Evolutionary conservation across 1,140 invertebrate species (phyloP).

Genomic region (Drosophila murphyi): DNA sequence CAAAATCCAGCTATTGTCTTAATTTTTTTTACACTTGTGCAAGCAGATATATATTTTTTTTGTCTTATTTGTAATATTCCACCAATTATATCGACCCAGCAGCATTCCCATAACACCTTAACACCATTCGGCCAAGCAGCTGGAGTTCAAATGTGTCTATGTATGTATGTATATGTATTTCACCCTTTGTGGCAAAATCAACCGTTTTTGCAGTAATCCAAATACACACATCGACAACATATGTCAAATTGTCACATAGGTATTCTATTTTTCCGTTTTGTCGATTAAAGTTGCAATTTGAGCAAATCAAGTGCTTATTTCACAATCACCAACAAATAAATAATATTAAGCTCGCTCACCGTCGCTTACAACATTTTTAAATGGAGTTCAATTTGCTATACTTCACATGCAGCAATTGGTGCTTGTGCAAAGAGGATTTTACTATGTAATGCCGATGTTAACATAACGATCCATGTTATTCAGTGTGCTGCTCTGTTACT

Average conservation of each 20-base stretch:
- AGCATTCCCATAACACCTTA: neutral
- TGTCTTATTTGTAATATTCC: conserved; percentile 9
- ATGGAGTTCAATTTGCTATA: conserved; percentile 13
- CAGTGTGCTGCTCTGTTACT: conserved; percentile 4
- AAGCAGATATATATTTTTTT: conserved; percentile 8
- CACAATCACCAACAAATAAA: neutral
- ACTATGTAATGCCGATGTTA: conserved; percentile 26
- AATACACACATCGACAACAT: conserved; percentile 17
- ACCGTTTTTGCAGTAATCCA: conserved; percentile 35
- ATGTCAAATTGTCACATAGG: neutral
- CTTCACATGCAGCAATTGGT: conserved; percentile 28
- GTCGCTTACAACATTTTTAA: conserved; percentile 64
- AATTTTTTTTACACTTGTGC: conserved; percentile 7
- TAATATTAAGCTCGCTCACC: conserved; percentile 48
- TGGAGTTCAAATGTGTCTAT: conserved; percentile 10
- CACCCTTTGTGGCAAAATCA: conserved; percentile 50
- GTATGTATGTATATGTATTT: conserved; percentile 18
- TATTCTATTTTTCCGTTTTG: neutral
- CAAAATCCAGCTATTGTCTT: conserved; percentile 35
- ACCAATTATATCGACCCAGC: conserved; percentile 15
- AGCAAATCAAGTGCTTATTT: neutral
- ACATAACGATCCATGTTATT: conserved; percentile 21
- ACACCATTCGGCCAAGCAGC: conserved; percentile 14
- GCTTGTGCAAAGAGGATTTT: conserved; percentile 37
- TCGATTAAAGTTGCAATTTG: neutral